Evolutionary conservation across 1,140 invertebrate genomes (phyloP).

Genomic region (Brachionus sp.): DNA sequence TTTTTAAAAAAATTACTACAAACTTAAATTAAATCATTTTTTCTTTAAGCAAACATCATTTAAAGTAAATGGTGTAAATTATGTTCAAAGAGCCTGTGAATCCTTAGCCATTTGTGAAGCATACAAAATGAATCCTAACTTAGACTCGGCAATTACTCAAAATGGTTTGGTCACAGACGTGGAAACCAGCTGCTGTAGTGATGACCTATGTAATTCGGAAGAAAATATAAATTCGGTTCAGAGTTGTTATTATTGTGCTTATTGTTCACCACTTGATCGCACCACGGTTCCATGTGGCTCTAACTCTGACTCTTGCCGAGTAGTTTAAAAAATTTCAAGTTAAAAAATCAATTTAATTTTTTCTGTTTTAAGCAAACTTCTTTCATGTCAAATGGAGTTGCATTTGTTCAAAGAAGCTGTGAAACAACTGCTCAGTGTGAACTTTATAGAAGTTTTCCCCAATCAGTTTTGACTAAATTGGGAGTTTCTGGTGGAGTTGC

Average conservation of each 20-base stretch:
- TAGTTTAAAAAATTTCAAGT: not conserved
- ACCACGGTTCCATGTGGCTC: not conserved
- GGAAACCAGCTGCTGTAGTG: conserved; percentile 5
- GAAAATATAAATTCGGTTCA: not conserved
- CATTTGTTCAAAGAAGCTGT: conserved; percentile 24
- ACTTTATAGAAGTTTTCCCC: not conserved
- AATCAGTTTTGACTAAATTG: not conserved
- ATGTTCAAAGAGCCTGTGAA: conserved; percentile 11
- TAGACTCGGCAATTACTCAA: not conserved
- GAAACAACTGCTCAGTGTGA: conserved; percentile 13
- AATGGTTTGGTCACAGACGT: not conserved
- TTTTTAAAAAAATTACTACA: not conserved
- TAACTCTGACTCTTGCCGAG: conserved; percentile 8
- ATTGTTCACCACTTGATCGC: not conserved
- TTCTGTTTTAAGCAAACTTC: not conserved
- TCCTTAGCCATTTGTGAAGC: conserved; percentile 8
- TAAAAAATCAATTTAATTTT: not conserved
- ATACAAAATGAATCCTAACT: not conserved
- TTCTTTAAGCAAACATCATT: conserved; percentile 6
- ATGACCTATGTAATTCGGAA: conserved; percentile 11
- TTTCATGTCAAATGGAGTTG: not conserved
- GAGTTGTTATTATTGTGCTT: conserved; percentile 13
- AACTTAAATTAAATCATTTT: not conserved
- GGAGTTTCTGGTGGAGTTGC: not conserved
- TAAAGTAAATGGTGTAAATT: not conserved